phyloP scores from a whole-genome alignment of 2,113 vertebrate genomes.

The Rattus rattus region DNA sequence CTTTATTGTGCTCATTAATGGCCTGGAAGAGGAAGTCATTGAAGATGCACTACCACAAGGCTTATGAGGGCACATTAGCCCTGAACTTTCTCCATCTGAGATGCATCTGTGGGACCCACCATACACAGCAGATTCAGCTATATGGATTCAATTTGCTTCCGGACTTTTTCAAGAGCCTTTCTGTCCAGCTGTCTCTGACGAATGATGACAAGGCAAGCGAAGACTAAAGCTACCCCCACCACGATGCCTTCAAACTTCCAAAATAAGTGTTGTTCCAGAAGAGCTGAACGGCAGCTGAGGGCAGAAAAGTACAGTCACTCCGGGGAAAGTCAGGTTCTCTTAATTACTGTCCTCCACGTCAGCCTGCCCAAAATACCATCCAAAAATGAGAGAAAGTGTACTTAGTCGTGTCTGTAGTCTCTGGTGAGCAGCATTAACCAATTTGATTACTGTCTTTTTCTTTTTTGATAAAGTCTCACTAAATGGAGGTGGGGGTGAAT shows the following conservation, averaged over 20 bases:
- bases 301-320: constrained; percentile 52
- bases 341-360: neutral
- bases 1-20: constrained; percentile 63
- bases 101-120: neutral
- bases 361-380: neutral
- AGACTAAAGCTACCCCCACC: constrained; percentile 83
- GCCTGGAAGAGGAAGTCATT: constrained; percentile 2
- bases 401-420: neutral
- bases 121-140: constrained; percentile 65
- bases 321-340: neutral
- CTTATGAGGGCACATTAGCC: neutral
- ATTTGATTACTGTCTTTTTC: neutral
- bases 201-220: constrained; percentile 87
- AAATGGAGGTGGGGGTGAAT: neutral
- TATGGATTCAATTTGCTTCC: constrained; percentile 92
- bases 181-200: constrained; percentile 90
- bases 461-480: neutral
- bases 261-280: constrained; percentile 88
- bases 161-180: constrained; percentile 91
- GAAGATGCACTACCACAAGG: neutral
- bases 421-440: neutral
- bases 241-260: constrained; percentile 90
- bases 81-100: neutral
- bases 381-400: neutral
- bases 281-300: constrained; percentile 88